A percentile compares a stretch with the other conserved stretches of the same genome.
Evolutionary conservation across 53 echinoderm and acorn worm genomes (phyloP).

Genomic region (Antedon mediterranea): DNA sequence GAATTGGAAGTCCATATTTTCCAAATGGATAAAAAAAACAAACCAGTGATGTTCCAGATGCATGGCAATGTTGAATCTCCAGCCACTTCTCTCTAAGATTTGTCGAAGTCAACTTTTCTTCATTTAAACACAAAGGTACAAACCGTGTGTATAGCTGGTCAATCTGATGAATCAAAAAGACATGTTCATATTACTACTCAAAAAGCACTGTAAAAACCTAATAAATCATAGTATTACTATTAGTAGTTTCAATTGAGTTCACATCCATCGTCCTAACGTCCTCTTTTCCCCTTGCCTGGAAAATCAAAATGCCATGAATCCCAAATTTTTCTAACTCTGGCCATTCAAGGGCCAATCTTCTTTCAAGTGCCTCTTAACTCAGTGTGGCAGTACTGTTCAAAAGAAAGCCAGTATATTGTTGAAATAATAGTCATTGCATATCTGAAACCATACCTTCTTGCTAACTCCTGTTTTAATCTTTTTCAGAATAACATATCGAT

Average conservation of each 20-base stretch:
- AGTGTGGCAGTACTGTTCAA: too few species aligned
- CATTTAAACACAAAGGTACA: conserved; percentile 7
- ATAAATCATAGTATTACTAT: too few species aligned
- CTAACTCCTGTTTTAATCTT: conserved; percentile 61
- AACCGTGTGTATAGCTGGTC: conserved; percentile 35
- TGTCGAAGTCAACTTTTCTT: neutral
- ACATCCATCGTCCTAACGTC: too few species aligned
- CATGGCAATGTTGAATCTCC: conserved; percentile 32
- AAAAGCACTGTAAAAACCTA: too few species aligned
- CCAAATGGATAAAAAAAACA: neutral
- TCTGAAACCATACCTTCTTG: conserved; percentile 41
- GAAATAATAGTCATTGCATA: neutral
- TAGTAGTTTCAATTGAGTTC: too few species aligned
- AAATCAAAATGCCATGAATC: too few species aligned
- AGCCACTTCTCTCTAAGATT: conserved; percentile 60
- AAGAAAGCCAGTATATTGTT: neutral
- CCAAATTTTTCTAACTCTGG: too few species aligned
- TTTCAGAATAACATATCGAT: conserved; percentile 42
- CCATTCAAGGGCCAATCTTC: too few species aligned
- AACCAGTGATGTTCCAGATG: conserved; percentile 57
- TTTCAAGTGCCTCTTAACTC: too few species aligned
- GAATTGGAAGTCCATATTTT: too few species aligned
- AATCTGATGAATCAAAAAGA: conserved; percentile 14
- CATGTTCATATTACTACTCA: neutral
- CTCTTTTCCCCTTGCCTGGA: too few species aligned